Evolutionary conservation across 1,140 invertebrate genomes (phyloP), one percentile per base, ranked within the genome.

Genomic region (Streblospio benedicti): DNA sequence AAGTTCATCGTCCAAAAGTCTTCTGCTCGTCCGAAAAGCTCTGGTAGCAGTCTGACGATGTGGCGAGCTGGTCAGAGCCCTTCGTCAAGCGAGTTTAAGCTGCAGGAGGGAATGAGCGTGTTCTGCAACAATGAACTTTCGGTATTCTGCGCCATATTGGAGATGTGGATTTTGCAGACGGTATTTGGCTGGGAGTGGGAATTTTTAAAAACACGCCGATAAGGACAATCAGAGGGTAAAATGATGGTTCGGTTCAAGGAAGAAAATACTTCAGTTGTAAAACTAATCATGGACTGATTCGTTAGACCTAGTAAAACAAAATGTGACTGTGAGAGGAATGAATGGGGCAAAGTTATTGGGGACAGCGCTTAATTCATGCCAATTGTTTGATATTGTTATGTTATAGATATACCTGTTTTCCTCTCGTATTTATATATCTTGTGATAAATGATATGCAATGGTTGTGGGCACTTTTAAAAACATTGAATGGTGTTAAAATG

Each of bases 291-390:
- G 81, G 80, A 30, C 63, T 82, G 23, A 62, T n/a, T 83, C 35
- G 80, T 83, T 1, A 60, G 76, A 61, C 81, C 81, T 38, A 76
- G 72, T 60, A 75, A 76, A 65, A n/a, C n/a, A n/a, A n/a, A n/a
- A n/a, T n/a, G 79, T 83, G 9, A 78, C 79, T n/a, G 78, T 82
- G 4, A 69, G 80, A 5, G 82, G 82, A 12, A 81, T 83, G 56
- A 83, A 81, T 69, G 82, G 81, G 16, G 76, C 81, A 14, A 76
- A 79, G 63, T 71, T 83, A 6, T 28, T 56, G 1, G 53, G 53
- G n/a, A n/a, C n/a, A n/a, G n/a, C n/a, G n/a, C n/a, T n/a, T n/a
- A n/a, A n/a, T n/a, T n/a, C n/a, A n/a, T n/a, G n/a, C n/a, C n/a
- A n/a, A n/a, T n/a, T n/a, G n/a, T n/a, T n/a, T n/a, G n/a, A n/a